phyloP scores from a whole-genome alignment of 2,888 invertebrate genomes.

The Athrips mouffetella region DNA sequence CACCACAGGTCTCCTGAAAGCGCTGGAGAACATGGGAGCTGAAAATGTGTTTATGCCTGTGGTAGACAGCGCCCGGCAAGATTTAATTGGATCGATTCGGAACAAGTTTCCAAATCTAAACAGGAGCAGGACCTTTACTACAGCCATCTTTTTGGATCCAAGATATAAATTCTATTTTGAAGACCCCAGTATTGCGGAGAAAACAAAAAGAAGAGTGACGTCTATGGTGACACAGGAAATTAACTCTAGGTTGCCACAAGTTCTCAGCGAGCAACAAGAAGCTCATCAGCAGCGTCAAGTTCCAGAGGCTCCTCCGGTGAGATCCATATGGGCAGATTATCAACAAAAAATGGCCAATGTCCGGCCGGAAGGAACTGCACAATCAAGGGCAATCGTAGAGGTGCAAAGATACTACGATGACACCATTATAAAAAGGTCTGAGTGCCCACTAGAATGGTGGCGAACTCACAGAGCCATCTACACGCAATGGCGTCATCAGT shows the following conservation, averaged over 20 bases:
- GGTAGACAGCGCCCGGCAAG: background rate
- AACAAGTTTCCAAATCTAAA: background rate
- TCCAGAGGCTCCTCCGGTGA: background rate
- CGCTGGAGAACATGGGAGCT: background rate
- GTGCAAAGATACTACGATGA: background rate
- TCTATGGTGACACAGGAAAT: background rate
- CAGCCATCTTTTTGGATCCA: background rate
- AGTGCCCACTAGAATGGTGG: background rate
- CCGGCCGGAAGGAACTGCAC: background rate
- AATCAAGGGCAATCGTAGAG: background rate
- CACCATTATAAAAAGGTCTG: background rate
- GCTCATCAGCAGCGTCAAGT: background rate
- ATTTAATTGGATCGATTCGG: background rate
- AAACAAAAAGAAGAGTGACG: background rate
- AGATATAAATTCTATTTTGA: background rate
- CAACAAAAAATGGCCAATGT: background rate
- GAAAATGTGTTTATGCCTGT: background rate
- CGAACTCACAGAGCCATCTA: background rate
- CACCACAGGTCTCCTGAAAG: background rate
- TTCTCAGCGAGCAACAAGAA: background rate
- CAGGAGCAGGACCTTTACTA: background rate
- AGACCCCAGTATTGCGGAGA: background rate
- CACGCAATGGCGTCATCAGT: background rate
- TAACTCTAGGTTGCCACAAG: background rate
- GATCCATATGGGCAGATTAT: background rate